phyloP scores from a whole-genome alignment of 2,797 vertebrate genomes.

The Coendou prehensilis region DNA sequence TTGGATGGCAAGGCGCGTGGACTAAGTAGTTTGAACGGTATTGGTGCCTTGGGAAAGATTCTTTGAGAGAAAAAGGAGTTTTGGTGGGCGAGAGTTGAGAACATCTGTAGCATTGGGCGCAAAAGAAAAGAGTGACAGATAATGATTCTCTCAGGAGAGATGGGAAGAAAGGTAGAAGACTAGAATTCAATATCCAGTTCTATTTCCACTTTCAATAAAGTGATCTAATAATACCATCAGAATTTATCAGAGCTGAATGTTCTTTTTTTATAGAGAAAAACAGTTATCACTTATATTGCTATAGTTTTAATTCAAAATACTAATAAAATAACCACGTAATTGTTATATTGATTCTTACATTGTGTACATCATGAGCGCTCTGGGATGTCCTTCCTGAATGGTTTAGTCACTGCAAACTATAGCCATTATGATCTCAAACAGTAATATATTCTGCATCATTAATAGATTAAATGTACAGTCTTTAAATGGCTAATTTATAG shows the following conservation, averaged over 20 bases:
- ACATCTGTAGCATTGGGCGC: neutral
- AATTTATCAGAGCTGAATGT: slow-evolving; percentile 88
- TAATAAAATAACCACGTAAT: slow-evolving; percentile 33
- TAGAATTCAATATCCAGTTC: slow-evolving; percentile 30
- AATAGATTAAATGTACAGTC: slow-evolving; percentile 78
- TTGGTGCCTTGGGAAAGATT: neutral
- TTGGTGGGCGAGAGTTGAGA: neutral
- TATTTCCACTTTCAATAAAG: slow-evolving; percentile 50
- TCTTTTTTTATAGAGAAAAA: slow-evolving; percentile 28
- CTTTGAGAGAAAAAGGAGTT: neutral
- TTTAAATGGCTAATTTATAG: slow-evolving; percentile 72
- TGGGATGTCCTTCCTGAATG: slow-evolving; percentile 84
- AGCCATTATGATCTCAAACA: slow-evolving; percentile 72
- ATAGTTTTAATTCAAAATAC: slow-evolving; percentile 56
- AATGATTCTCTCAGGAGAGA: neutral
- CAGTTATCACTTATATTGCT: slow-evolving; percentile 43
- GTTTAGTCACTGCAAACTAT: slow-evolving; percentile 75
- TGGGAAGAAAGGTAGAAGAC: neutral
- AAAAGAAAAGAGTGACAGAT: neutral
- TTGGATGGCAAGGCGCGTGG: neutral
- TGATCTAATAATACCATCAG: slow-evolving; percentile 46
- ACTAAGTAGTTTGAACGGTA: neutral
- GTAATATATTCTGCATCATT: slow-evolving; percentile 80
- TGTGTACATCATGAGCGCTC: slow-evolving; percentile 73
- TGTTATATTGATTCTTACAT: slow-evolving; percentile 66